phyloP scores from a whole-genome alignment of 1,140 invertebrate species.

The Drosophila suzukii region DNA sequence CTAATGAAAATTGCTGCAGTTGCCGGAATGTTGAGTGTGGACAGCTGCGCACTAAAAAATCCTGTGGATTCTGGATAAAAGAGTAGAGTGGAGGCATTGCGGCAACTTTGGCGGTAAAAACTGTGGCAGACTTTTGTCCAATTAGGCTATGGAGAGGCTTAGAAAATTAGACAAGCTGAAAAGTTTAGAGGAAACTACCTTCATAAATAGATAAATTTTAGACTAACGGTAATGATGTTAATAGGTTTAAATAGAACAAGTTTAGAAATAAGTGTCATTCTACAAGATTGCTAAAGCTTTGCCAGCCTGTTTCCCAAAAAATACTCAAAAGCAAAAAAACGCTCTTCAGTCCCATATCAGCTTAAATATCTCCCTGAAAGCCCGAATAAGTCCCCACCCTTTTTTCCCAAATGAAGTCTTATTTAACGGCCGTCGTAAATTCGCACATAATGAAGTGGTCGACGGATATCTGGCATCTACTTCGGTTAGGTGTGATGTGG shows the following conservation, averaged over 20 bases:
- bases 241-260: too few species aligned
- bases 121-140: slow-evolving; percentile 6
- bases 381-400: not conserved
- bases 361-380: not conserved
- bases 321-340: not conserved
- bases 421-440: slow-evolving; percentile 35
- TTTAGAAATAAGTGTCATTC: too few species aligned
- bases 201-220: not conserved
- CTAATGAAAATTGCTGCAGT: slow-evolving; percentile 68
- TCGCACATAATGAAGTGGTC: slow-evolving; percentile 55
- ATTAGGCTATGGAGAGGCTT: slow-evolving; percentile 13
- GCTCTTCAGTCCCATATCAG: not conserved
- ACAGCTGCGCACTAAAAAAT: slow-evolving; percentile 27
- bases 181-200: not conserved
- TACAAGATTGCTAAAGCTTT: too few species aligned
- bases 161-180: slow-evolving; percentile 6
- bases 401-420: slow-evolving; percentile 2
- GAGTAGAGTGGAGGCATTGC: not conserved
- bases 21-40: slow-evolving; percentile 30
- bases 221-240: not conserved
- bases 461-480: slow-evolving; percentile 31
- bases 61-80: not conserved
- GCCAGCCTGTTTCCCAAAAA: not conserved
- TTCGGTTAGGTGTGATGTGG: slow-evolving; percentile 17
- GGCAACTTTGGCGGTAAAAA: slow-evolving; percentile 22